A percentile compares a stretch with the other conserved stretches of the same genome.
These are phyloP conservation scores for Amphilophus citrinellus DNA, from an alignment of 2,113 vertebrate species.

Conservation along the genomic window DNA sequence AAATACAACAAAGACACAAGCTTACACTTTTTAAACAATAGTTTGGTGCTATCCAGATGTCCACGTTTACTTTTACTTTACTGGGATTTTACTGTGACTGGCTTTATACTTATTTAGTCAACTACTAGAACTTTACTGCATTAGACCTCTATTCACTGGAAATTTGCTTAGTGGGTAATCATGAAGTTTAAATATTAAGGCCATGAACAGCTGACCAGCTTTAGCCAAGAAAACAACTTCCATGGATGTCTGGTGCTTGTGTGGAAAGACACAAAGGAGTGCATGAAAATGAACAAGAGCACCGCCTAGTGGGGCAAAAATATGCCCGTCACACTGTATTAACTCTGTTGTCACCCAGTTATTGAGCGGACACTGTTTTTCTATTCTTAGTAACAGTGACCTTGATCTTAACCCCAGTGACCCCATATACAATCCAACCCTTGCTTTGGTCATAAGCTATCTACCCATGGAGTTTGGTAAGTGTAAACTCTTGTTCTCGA, in stretches of 20 bases:
- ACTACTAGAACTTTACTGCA: not conserved
- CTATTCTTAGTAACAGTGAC: too few species aligned
- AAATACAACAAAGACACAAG: not conserved
- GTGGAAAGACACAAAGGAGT: not conserved
- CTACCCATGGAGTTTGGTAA: too few species aligned
- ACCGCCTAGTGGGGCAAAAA: too few species aligned
- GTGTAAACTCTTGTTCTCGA: too few species aligned
- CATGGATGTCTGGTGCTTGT: not conserved
- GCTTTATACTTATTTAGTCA: not conserved
- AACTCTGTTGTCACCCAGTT: too few species aligned
- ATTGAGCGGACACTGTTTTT: too few species aligned
- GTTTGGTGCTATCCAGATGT: not conserved
- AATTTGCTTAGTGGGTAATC: not conserved
- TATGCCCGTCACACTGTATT: too few species aligned
- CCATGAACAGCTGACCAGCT: not conserved
- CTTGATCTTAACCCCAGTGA: too few species aligned
- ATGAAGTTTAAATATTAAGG: not conserved
- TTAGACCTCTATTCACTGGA: not conserved
- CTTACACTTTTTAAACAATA: not conserved
- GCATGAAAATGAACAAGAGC: not conserved
- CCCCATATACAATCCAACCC: too few species aligned
- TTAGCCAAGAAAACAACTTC: not conserved
- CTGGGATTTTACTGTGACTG: not conserved
- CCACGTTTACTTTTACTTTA: not conserved
- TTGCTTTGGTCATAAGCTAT: too few species aligned